Evolutionary conservation across 2,797 vertebrate species (phyloP), one percentile per base, ranked within the genome.

Genomic region (Tamandua tetradactyla): DNA sequence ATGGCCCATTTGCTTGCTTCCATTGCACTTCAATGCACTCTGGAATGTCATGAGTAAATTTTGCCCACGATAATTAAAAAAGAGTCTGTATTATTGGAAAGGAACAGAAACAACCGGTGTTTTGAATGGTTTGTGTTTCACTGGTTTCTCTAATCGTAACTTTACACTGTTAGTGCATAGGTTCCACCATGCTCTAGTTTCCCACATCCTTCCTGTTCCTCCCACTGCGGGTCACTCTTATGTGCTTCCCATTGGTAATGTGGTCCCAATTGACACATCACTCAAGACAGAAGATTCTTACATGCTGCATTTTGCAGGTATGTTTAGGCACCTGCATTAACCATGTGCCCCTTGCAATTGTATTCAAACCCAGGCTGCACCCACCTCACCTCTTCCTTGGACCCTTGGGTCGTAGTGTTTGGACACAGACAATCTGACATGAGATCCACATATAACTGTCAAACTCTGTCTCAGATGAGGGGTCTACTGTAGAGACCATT

Each of bases 401-500:
- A 82, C 47, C 37, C 40, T 25, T 13, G 25, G 25, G 55, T 74
- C 2, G 27, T 14, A n/a, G 23, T 25, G 11, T 91, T 93, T 75
- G 23, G 40, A 74, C 25, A 40, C 32, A 15, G 10, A 15, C 64
- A 75, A 35, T 12, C 25, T 66, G 78, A 66, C 10, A 11, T 25
- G 64, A 64, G 59, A 69, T 62, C 30, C 71, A 74, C 25, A 74
- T 30, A 15, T 44, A 44, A 72, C 22, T 40, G 30, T 59, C 86
- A 69, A 27, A n/a, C 37, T 84, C 23, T 42, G 25, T 80, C 44
- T 87, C 76, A 66, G 52, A 52, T 61, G 72, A 86, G 42, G 69
- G 18, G 35, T 20, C 13, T 35, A 15, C 35, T 30, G 17, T 3
- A 32, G 15, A 10, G 35, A 40, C 13, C 57, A 2, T 27, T 0